phyloP scores from a whole-genome alignment of 2,888 invertebrate genomes.

The Nipponacmea schrenckii region DNA sequence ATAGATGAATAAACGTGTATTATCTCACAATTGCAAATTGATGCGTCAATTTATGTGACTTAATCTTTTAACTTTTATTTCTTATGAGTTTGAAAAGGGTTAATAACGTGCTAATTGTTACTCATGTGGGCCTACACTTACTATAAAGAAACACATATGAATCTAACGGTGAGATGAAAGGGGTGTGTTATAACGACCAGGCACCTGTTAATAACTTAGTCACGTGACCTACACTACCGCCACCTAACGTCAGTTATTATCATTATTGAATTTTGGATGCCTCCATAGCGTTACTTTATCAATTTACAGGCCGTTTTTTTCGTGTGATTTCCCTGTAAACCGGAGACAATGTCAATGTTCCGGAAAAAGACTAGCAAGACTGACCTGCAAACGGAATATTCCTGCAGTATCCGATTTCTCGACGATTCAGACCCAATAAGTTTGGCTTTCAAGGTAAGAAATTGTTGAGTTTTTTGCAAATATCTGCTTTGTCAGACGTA shows the following conservation, averaged over 20 bases:
- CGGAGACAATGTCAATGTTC: constrained; percentile 45
- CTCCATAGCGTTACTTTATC: neutral
- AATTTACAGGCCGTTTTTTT: constrained; percentile 11
- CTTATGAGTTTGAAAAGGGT: no score
- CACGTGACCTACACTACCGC: constrained; percentile 20
- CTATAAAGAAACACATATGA: no score
- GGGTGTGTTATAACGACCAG: neutral
- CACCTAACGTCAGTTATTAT: constrained; percentile 11
- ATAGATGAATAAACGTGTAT: no score
- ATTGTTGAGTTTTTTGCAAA: neutral
- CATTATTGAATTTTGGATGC: neutral
- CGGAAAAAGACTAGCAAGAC: constrained; percentile 57
- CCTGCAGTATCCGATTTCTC: constrained; percentile 64
- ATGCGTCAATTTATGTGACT: no score
- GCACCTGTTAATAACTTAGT: constrained; percentile 22
- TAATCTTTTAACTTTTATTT: no score
- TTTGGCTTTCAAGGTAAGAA: constrained; percentile 62
- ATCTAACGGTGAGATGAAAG: no score
- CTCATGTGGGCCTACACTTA: no score
- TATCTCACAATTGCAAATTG: no score
- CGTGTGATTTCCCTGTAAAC: constrained; percentile 17
- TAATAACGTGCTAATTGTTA: no score
- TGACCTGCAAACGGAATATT: constrained; percentile 63
- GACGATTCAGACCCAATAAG: constrained; percentile 65
- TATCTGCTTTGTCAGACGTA: no score